Percentiles rank a stretch among this genome's conserved stretches.
Conservation (phyloP, 2,888 invertebrate genomes). For the Melanophora roralis region DNA sequence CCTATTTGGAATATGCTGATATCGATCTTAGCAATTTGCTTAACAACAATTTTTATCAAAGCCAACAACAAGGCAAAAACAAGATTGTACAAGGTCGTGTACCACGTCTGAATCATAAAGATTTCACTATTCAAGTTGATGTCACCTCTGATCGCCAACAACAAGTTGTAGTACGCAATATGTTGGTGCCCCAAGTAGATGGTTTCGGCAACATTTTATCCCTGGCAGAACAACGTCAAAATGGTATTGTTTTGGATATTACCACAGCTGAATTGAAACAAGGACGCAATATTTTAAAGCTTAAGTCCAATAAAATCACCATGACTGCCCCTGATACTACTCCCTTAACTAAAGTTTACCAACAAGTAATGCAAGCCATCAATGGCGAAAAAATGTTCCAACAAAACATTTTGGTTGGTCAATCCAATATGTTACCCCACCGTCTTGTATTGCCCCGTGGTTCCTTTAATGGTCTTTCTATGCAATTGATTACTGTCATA, state of each 20-base stretch:
- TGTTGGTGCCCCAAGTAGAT: slow-evolving; percentile 84
- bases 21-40: slow-evolving; percentile 78
- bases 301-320: slow-evolving; percentile 68
- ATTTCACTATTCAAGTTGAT: slow-evolving; percentile 81
- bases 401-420: slow-evolving; percentile 69
- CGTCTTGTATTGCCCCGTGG: slow-evolving; percentile 83
- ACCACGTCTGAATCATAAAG: slow-evolving; percentile 83
- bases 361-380: slow-evolving; percentile 77
- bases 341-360: slow-evolving; percentile 75
- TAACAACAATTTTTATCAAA: slow-evolving; percentile 8
- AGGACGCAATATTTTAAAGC: slow-evolving; percentile 77
- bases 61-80: neutral
- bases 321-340: slow-evolving; percentile 80
- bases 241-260: slow-evolving; percentile 82
- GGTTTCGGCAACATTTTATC: slow-evolving; percentile 77
- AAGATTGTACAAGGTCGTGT: slow-evolving; percentile 49
- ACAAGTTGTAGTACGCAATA: slow-evolving; percentile 81
- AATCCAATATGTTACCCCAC: slow-evolving; percentile 80
- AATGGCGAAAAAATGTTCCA: slow-evolving; percentile 74
- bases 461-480: slow-evolving; percentile 80
- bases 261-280: slow-evolving; percentile 80
- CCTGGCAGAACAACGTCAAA: slow-evolving; percentile 77
- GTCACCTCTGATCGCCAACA: slow-evolving; percentile 80
- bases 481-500: slow-evolving; percentile 81
- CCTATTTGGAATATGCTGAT: slow-evolving; percentile 82